phyloP scores from a whole-genome alignment of 2,888 invertebrate species.

The Dolomedes plantarius region DNA sequence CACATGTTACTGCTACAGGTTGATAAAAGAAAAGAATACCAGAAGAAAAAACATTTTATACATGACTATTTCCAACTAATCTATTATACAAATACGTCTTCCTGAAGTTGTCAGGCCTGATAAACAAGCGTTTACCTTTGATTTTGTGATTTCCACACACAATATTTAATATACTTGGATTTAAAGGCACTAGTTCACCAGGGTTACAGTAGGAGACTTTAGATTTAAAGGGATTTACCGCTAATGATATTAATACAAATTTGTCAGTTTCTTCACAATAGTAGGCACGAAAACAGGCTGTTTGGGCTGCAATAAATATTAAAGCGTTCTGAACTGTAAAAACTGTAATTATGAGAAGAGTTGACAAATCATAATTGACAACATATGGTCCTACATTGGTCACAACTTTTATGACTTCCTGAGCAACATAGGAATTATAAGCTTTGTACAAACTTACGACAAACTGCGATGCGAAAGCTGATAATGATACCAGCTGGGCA shows the following conservation, averaged over 20 bases:
- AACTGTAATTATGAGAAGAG: not conserved
- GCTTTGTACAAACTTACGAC: not conserved
- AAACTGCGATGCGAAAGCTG: not conserved
- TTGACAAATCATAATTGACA: not conserved
- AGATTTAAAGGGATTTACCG: slow-evolving; percentile 35
- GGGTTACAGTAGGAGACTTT: slow-evolving; percentile 9
- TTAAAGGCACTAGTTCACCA: slow-evolving; percentile 8
- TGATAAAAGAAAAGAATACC: too few species aligned
- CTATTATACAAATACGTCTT: slow-evolving; percentile 7
- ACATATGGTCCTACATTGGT: not conserved
- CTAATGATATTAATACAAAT: slow-evolving; percentile 36
- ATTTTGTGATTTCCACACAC: slow-evolving; percentile 25
- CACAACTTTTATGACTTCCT: not conserved
- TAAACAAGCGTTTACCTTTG: not conserved
- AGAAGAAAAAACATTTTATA: too few species aligned
- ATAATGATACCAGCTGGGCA: slow-evolving; percentile 13
- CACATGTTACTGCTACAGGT: too few species aligned
- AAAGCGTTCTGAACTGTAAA: slow-evolving; percentile 27
- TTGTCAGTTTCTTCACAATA: slow-evolving; percentile 17
- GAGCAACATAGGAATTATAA: not conserved
- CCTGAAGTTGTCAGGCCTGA: slow-evolving; percentile 17
- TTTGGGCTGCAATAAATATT: slow-evolving; percentile 4
- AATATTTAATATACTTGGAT: not conserved
- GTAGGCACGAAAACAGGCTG: slow-evolving; percentile 21
- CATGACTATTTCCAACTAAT: not conserved